These are phyloP conservation scores for Saimiri boliviensis DNA, from an alignment of 2,113 vertebrate species.

Conservation along the genomic window DNA sequence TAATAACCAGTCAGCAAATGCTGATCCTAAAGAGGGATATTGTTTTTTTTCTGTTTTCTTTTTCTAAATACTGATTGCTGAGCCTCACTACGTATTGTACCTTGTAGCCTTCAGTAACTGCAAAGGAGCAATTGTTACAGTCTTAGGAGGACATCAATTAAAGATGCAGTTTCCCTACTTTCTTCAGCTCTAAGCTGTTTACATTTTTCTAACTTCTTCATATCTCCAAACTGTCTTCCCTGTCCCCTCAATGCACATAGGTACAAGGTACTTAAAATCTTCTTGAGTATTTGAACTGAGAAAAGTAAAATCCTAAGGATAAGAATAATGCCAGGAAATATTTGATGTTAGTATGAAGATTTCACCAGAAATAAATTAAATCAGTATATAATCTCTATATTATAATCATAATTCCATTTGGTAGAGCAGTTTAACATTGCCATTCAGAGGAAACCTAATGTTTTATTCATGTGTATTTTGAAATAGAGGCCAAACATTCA, in stretches of 20 bases:
- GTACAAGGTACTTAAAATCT: background rate
- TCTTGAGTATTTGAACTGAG: background rate
- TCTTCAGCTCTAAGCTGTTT: background rate
- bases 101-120: background rate
- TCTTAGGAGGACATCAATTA: background rate
- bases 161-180: background rate
- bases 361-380: constrained; percentile 69
- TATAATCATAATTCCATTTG: constrained; percentile 66
- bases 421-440: constrained; percentile 65
- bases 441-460: constrained; percentile 65
- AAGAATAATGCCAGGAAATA: constrained; percentile 49
- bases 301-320: constrained; percentile 18
- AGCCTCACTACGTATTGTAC: background rate
- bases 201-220: background rate
- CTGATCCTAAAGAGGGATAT: background rate
- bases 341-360: constrained; percentile 59
- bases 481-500: constrained; percentile 63
- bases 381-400: constrained; percentile 66
- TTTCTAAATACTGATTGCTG: background rate
- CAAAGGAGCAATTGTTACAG: background rate
- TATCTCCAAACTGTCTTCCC: background rate
- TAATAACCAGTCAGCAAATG: background rate
- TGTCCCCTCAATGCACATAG: background rate
- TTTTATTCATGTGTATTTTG: constrained; percentile 75
- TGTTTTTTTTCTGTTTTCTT: background rate